Evolutionary conservation across 2,797 vertebrate genomes (phyloP).

Genomic region (Acrossocheilus wenchowensis): DNA sequence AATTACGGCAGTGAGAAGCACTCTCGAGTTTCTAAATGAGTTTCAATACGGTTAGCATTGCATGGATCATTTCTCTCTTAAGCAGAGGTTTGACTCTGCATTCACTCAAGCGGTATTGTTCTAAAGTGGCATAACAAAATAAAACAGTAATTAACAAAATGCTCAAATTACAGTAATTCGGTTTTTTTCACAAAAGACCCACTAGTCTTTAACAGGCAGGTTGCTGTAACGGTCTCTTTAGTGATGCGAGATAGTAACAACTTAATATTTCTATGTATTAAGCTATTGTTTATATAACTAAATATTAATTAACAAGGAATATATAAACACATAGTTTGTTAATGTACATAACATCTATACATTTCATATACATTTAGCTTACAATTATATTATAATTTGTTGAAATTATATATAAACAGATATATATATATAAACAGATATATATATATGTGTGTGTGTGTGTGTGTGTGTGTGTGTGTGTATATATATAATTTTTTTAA

Average conservation of each 20-base stretch:
- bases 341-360: too few relatives aligned
- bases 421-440: too few relatives aligned
- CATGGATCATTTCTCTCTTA: not conserved
- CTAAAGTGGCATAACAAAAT: not conserved
- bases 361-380: too few relatives aligned
- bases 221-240: not conserved
- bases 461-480: too few relatives aligned
- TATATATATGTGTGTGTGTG: too few relatives aligned
- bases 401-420: too few relatives aligned
- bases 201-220: not conserved
- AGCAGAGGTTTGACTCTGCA: not conserved
- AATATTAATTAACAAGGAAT: too few relatives aligned
- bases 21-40: not conserved
- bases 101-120: not conserved
- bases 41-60: not conserved
- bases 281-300: too few relatives aligned
- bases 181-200: not conserved
- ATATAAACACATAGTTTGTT: too few relatives aligned
- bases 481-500: too few relatives aligned
- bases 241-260: not conserved
- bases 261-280: too few relatives aligned
- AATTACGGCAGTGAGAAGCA: not conserved
- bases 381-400: too few relatives aligned
- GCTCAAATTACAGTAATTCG: conserved; percentile 3
- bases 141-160: not conserved